phyloP scores from a whole-genome alignment of 1,140 invertebrate genomes.

The Saxidomus purpurata region DNA sequence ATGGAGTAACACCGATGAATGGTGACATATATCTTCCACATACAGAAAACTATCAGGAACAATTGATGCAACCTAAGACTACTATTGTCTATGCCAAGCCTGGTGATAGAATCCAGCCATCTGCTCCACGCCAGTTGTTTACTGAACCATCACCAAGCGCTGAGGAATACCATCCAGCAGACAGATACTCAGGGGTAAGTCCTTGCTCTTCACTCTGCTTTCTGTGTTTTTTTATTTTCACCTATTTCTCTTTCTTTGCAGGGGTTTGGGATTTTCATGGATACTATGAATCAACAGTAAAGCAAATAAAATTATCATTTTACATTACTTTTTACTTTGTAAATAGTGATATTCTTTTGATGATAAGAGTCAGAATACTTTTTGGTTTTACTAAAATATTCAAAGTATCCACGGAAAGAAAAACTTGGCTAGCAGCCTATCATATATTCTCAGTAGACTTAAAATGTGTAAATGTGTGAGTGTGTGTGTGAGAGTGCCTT shows the following conservation, averaged over 20 bases:
- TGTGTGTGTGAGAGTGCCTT: constrained; percentile 8
- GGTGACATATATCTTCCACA: constrained; percentile 40
- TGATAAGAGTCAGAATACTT: not conserved
- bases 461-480: constrained; percentile 25
- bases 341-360: not conserved
- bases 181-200: constrained; percentile 70
- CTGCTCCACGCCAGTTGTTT: constrained; percentile 55
- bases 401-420: constrained; percentile 46
- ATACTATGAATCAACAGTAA: constrained; percentile 15
- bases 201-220: constrained; percentile 15
- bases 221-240: constrained; percentile 17
- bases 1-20: constrained; percentile 51
- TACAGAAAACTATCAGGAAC: constrained; percentile 48
- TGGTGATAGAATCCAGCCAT: constrained; percentile 76
- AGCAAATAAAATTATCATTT: not conserved
- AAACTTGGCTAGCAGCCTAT: constrained; percentile 40
- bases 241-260: constrained; percentile 23
- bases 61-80: constrained; percentile 65
- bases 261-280: constrained; percentile 48
- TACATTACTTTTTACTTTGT: not conserved
- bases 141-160: constrained; percentile 29
- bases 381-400: not conserved
- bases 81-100: constrained; percentile 81
- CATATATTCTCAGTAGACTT: constrained; percentile 48
- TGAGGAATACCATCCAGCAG: constrained; percentile 47